These are phyloP conservation scores for Scaptomyza cyrtandrae DNA, from an alignment of 2,888 invertebrate species.

Conservation along the genomic window DNA sequence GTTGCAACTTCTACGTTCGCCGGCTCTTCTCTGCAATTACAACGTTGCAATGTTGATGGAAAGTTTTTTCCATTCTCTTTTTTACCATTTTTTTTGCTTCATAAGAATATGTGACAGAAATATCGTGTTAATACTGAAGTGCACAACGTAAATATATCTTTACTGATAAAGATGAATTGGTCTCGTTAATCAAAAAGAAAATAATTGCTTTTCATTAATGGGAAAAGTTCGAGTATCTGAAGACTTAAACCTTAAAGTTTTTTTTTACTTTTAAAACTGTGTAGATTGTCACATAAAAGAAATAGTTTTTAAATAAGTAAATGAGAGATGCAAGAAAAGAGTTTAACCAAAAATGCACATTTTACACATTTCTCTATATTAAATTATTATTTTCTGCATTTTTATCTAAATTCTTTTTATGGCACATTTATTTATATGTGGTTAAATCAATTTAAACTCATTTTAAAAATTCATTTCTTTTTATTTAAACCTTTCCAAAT, in stretches of 20 bases:
- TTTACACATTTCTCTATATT: no score
- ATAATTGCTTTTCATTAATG: background rate
- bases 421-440: no score
- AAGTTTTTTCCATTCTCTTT: conserved; percentile 39
- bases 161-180: background rate
- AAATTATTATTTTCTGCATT: no score
- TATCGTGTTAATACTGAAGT: background rate
- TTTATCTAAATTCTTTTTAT: no score
- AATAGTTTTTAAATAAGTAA: no score
- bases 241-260: background rate
- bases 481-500: background rate
- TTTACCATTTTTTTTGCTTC: conserved; percentile 39
- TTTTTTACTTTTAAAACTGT: no score
- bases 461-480: background rate
- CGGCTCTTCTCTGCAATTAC: conserved; percentile 68
- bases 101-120: conserved; percentile 40
- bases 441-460: background rate
- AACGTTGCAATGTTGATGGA: conserved; percentile 75
- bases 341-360: no score
- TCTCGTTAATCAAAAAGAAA: background rate
- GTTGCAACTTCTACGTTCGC: conserved; percentile 6
- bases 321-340: no score
- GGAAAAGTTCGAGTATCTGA: background rate
- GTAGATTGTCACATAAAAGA: no score
- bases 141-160: background rate